A percentile compares a stretch with the other conserved stretches of the same genome.
These are phyloP conservation scores for Phalloptychus januarius DNA, from an alignment of 2,797 vertebrate species.

Conservation along the genomic window DNA sequence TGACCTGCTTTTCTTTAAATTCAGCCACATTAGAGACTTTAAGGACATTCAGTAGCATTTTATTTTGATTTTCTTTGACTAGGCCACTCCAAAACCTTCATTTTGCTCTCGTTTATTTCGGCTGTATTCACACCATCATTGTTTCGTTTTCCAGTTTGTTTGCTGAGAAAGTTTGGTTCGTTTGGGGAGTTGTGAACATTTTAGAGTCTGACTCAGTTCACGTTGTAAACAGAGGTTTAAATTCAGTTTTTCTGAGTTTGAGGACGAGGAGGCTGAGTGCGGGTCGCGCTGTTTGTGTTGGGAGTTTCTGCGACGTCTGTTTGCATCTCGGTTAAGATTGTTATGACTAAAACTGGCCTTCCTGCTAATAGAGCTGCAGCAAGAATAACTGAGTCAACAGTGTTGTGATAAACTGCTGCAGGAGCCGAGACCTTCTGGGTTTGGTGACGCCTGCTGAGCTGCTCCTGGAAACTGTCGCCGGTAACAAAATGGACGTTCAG, in stretches of 20 bases:
- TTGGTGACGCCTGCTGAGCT: not conserved
- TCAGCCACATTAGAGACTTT: not conserved
- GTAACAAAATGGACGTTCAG: not conserved
- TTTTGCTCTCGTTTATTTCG: not conserved
- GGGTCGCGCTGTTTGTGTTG: constrained; percentile 28
- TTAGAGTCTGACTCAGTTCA: not conserved
- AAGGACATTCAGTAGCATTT: not conserved
- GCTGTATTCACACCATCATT: too few species aligned
- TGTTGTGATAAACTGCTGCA: not conserved
- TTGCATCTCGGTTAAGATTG: constrained; percentile 1
- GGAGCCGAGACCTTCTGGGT: not conserved
- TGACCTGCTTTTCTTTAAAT: not conserved
- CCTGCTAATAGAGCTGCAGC: constrained; percentile 9
- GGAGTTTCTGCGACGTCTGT: constrained; percentile 4
- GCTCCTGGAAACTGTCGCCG: not conserved
- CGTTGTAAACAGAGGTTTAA: not conserved
- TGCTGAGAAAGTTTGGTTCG: too few species aligned
- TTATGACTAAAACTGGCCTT: constrained; percentile 15
- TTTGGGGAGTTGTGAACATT: too few species aligned
- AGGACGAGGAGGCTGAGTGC: not conserved
- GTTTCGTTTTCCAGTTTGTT: too few species aligned
- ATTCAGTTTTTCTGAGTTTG: not conserved
- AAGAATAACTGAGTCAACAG: constrained; percentile 18
- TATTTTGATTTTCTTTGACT: not conserved
- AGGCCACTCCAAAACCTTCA: not conserved